phyloP scores from a whole-genome alignment of 2,797 vertebrate genomes.

The Sebastes hubbsi region DNA sequence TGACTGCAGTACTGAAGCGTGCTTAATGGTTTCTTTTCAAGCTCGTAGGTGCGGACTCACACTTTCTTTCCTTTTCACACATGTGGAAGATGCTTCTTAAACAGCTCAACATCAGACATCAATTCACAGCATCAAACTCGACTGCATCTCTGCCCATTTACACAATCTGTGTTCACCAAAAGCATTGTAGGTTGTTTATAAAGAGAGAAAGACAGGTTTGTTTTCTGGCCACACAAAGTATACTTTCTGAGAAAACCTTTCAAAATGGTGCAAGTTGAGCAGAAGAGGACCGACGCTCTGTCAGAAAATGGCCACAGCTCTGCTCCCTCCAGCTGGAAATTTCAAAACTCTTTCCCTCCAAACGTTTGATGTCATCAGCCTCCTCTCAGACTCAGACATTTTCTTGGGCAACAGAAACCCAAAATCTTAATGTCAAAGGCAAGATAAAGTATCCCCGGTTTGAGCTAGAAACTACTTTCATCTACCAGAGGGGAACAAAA shows the following conservation, averaged over 20 bases:
- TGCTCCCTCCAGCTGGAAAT: neutral
- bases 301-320: neutral
- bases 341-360: constrained; percentile 1
- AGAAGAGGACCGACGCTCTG: neutral
- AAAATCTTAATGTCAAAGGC: constrained; percentile 26
- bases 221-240: neutral
- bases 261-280: neutral
- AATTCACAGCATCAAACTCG: neutral
- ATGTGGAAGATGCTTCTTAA: neutral
- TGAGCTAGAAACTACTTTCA: constrained; percentile 28
- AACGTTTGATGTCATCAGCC: constrained; percentile 18
- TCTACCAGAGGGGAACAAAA: constrained; percentile 21
- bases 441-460: constrained; percentile 26
- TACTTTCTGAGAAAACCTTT: neutral
- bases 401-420: constrained; percentile 6
- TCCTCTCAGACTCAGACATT: constrained; percentile 5
- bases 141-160: neutral
- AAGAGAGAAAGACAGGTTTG: neutral
- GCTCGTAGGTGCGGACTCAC: neutral
- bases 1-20: neutral
- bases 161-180: too few relatives aligned
- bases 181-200: neutral
- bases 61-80: neutral
- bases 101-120: neutral
- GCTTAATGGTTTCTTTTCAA: neutral